Evolutionary conservation across 2,797 vertebrate species (phyloP).

Genomic region (Lemur catta): DNA sequence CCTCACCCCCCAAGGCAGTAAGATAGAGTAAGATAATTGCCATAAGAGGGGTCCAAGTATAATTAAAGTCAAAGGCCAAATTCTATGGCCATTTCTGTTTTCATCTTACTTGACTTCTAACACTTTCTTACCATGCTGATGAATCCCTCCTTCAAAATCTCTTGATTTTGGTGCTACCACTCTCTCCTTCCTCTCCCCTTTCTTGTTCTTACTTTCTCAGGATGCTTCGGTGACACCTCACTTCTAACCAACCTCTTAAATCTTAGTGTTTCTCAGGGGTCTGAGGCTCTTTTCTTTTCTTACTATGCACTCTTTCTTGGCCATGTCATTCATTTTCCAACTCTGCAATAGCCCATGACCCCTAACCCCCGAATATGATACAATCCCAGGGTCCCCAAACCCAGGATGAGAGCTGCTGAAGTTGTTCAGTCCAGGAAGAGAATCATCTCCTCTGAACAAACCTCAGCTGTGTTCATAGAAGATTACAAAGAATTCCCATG

Average conservation of each 20-base stretch:
- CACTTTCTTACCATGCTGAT: neutral
- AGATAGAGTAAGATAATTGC: neutral
- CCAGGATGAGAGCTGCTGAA: neutral
- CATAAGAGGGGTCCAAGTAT: neutral
- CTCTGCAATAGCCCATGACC: neutral
- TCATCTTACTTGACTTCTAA: neutral
- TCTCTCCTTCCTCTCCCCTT: neutral
- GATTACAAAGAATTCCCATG: neutral
- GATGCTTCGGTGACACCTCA: neutral
- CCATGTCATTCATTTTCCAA: neutral
- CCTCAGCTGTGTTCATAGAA: neutral
- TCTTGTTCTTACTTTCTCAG: neutral
- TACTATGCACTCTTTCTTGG: neutral
- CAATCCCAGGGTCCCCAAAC: neutral
- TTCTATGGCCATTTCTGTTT: neutral
- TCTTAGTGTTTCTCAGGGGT: neutral
- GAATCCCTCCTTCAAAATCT: neutral
- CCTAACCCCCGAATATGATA: neutral
- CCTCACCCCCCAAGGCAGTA: neutral
- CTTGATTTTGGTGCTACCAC: neutral
- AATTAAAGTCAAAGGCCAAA: neutral
- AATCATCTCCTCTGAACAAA: neutral
- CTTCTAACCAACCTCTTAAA: neutral
- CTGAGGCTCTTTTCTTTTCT: neutral
- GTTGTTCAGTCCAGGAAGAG: no score